Base-by-base conservation (phyloP, 1,140 invertebrate species). In the Drosophila subpulchrella region DNA sequence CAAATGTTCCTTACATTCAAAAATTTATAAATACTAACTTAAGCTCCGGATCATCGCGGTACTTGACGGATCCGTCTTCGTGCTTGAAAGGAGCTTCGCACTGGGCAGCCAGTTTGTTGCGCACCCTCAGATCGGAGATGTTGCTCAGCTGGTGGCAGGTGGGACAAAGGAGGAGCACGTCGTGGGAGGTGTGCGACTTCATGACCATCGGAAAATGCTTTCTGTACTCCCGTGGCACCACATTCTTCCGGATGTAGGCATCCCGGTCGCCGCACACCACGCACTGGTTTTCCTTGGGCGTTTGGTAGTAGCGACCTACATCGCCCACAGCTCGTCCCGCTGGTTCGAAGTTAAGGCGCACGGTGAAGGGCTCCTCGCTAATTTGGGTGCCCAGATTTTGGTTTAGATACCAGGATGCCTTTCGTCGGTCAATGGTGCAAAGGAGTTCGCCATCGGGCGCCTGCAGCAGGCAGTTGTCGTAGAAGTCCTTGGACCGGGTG, bases 181-280 rank as follows among this genome's bases (percentile, higher is more conserved):
- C 97, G 90, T 97, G 97, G 1, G 96, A 97, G 30, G 95, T 95
- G 92, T 97, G 97, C 7, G 96, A 95, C 90, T 97, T 97, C 95
- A 97, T 95, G 44, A 96, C 93, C 94, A 95, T 91, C 30, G 97
- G 97, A 85, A 97, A 97, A 91, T 96, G 95, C 93, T 95, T 97
- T 55, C 97, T 94, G 90, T 97, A 98, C 92, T 98, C 97, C 61
- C 95, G 94, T 0, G 97, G 97, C 41, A 98, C 95, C 36, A 98
- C 94, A 78, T 96, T 96, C 91, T 97, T 97, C 4, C 96, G 93
- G 38, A 96, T 95, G 76, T 95, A 97, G 0, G 95, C 95, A 48
- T 97, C 94, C 0, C 91, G 91, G 6, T 91, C 82, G 3, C 97
- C 97, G 92, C 97, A 98, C 0, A 97, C 97, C 6, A 97, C 97